Conservation (phyloP, 2,888 invertebrate genomes). For the Acrobasis repandana region DNA sequence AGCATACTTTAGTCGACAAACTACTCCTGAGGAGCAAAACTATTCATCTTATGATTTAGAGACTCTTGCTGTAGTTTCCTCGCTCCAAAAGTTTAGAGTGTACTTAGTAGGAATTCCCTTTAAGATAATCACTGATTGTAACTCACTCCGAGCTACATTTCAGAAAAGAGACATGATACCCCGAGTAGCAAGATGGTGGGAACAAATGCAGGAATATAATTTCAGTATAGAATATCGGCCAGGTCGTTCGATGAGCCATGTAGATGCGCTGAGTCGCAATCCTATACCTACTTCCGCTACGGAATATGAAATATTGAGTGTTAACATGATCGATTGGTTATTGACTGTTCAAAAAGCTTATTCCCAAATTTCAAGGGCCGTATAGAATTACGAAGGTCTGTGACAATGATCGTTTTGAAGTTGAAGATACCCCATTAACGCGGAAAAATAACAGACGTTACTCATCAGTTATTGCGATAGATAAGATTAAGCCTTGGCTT, state of each 20-base stretch:
- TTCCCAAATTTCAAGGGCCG: slow-evolving; percentile 11
- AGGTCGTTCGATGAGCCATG: slow-evolving; percentile 28
- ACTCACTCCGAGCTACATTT: slow-evolving; percentile 25
- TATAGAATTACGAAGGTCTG: not conserved
- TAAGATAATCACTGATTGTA: slow-evolving; percentile 24
- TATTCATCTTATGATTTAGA: not conserved
- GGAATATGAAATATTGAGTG: no score
- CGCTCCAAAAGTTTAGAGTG: not conserved
- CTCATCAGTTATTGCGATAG: not conserved
- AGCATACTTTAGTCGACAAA: not conserved
- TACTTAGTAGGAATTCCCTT: slow-evolving; percentile 1
- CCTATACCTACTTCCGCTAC: not conserved
- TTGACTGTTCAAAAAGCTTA: slow-evolving; percentile 1
- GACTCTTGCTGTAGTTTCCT: not conserved
- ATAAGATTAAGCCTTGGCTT: slow-evolving; percentile 13
- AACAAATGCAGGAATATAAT: slow-evolving; percentile 29
- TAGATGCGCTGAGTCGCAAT: slow-evolving; percentile 29
- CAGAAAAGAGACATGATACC: slow-evolving; percentile 32
- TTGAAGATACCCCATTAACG: slow-evolving; percentile 12
- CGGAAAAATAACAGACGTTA: not conserved
- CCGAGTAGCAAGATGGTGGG: slow-evolving; percentile 31
- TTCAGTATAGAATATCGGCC: slow-evolving; percentile 26
- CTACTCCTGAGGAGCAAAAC: not conserved
- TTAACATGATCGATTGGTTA: no score
- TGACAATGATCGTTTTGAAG: not conserved